Base-by-base conservation (phyloP, 2,888 invertebrate species). In the Azorinus chamasolen region DNA sequence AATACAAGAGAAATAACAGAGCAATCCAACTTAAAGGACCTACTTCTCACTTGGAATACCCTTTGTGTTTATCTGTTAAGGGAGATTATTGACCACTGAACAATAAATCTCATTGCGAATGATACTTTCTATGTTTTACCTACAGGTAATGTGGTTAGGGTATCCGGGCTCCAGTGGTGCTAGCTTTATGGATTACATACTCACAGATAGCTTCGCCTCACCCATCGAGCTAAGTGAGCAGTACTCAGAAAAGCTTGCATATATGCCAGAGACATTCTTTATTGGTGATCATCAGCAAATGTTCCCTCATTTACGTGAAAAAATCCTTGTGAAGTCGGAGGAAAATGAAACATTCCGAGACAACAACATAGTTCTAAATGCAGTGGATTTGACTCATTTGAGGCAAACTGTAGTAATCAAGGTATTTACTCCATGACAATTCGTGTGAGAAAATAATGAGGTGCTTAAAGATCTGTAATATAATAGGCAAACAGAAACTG, bases 161-260 rank as follows among this genome's bases (percentile, higher is more conserved):
- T 99, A 99, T 94, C 99, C 99, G 0, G 99, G 99, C 8, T 99
- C 99, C 0, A 98, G 98, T 89, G 99, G 99, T 0, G 99, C 99
- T 1, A 95, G 96, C 74, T 99, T 98, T 93, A 99, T 99, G 98
- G 99, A 99, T 93, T 99, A 99, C 93, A 95, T 99, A 80, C 95
- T 99, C 86, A 99, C 99, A 0, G 99, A 99, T 93, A 95, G 95
- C 82, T 96, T 97, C 41, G 99, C 99, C 0, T 98, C 98, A 18
- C 99, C 99, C 0, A 82, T 96, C 68, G 95, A 96, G 83, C 94
- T 97, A 61, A 95, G 96, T 12, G 94, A 94, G 81, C 97, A 99
- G 92, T 99, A 99, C 93, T 97, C 97, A 88, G 99, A 99, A 94
- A 99, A 99, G 93, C 95, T 99, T 87, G 99, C 99, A 0, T 98